Evolutionary conservation across 2,888 invertebrate species (phyloP), one percentile per base, ranked within the genome.

Genomic region (Tenthredo distinguenda): DNA sequence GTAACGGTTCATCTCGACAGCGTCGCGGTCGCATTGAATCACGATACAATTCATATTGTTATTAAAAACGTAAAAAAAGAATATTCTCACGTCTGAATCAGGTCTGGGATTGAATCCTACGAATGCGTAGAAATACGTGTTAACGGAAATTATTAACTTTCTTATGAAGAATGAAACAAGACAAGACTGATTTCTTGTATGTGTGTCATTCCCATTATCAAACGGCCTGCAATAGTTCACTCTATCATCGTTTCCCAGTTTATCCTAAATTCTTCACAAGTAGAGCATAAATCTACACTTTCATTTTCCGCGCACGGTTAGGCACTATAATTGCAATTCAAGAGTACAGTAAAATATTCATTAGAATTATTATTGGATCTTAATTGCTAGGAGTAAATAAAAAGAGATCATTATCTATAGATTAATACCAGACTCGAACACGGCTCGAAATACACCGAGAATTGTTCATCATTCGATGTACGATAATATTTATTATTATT

Each of bases 231-330:
- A 12, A 40, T 12, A 18, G 5, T 34, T 47, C 37, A n/a, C 31
- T 58, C 15, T 34, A 81, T 62, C 58, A 62, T 81, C 58, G 40
- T 62, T 21, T n/a, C 4, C 9, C 40, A 65, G 31, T 82, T 31
- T 34, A 72, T 82, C 87, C 87, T 87, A 87, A 89, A 90, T 85
- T 87, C 87, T 76, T 40, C 55, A 47, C 87, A 88, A 90, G 65
- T 88, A 87, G 90, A 90, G 89, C 89, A 82, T 84, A 86, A 88
- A 87, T 34, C 85, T 87, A 40, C 76, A 85, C 83, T 87, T 85
- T 86, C 87, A 87, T 86, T 88, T 88, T 88, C 86, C 86, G 86
- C 83, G 68, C 68, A 34, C 34, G 83, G 83, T 68, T 83, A 71
- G 68, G 31, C 50, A 9, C 47, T 15, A 71, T 83, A 83, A 83